Evolutionary conservation across 1,140 invertebrate genomes (phyloP).

Genomic region (Meloidogyne exigua): DNA sequence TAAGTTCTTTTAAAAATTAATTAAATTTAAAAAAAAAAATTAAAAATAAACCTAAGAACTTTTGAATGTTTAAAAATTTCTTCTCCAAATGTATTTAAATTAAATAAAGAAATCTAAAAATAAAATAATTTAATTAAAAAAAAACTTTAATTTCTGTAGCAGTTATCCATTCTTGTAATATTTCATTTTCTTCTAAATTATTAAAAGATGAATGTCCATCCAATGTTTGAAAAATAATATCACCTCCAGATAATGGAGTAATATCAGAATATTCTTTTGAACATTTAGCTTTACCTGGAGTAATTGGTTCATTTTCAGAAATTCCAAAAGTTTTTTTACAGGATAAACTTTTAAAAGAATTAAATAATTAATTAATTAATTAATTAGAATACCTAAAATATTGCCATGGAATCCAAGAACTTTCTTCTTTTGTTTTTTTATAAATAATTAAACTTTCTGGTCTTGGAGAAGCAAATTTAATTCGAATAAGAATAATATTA

Average conservation of each 20-base stretch:
- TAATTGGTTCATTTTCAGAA: conserved; percentile 69
- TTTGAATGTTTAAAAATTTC: conserved; percentile 88
- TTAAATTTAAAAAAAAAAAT: too few relatives aligned
- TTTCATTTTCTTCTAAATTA: conserved; percentile 81
- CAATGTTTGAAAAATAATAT: conserved; percentile 89
- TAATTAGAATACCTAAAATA: conserved; percentile 74
- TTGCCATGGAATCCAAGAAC: conserved; percentile 89
- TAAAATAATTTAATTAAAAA: too few relatives aligned
- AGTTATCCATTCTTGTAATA: conserved; percentile 94
- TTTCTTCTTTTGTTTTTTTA: conserved; percentile 73
- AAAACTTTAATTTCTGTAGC: conserved; percentile 78
- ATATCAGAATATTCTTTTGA: conserved; percentile 95
- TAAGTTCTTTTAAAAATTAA: conserved; percentile 73
- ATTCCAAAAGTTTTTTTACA: conserved; percentile 85
- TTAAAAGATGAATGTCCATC: conserved; percentile 88
- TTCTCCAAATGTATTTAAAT: conserved; percentile 95
- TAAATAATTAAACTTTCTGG: conserved; percentile 97
- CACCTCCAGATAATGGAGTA: conserved; percentile 88
- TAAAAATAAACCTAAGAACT: conserved; percentile 75
- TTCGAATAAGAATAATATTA: conserved; percentile 90
- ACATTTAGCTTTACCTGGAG: conserved; percentile 79
- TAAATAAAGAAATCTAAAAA: conserved; percentile 75
- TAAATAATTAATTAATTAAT: background rate
- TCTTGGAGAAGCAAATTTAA: conserved; percentile 87
- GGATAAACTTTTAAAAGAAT: conserved; percentile 72